Percentiles rank a stretch among this genome's conserved stretches.
These are phyloP conservation scores for Oophaga pumilio DNA, from an alignment of 2,113 vertebrate species.

Conservation along the genomic window DNA sequence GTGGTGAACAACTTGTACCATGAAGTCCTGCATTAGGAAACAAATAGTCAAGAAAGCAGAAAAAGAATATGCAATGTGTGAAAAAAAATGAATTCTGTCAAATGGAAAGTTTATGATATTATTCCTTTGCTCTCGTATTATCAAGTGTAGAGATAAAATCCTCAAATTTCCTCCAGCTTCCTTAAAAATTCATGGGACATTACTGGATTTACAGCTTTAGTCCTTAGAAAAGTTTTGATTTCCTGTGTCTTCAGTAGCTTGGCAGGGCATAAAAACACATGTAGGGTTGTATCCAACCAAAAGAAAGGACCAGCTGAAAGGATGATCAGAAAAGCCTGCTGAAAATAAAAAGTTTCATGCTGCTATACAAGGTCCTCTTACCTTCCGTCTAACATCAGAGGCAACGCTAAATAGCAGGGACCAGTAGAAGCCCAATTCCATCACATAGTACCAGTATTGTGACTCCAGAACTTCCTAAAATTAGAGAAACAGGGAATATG, in stretches of 20 bases:
- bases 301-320: not conserved
- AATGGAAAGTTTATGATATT: not conserved
- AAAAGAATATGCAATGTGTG: not conserved
- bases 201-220: constrained; percentile 5
- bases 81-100: not conserved
- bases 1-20: constrained; percentile 90
- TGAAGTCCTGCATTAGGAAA: constrained; percentile 79
- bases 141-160: not conserved
- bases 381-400: constrained; percentile 90
- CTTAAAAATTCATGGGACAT: too few relatives aligned
- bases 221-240: constrained; percentile 16
- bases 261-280: not conserved
- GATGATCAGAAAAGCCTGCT: not conserved
- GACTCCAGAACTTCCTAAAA: constrained; percentile 84
- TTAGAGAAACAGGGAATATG: not conserved
- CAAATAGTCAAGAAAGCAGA: not conserved
- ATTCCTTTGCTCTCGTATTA: not conserved
- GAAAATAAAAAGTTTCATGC: not conserved
- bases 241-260: constrained; percentile 11
- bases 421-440: constrained; percentile 91
- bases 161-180: constrained; percentile 18
- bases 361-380: constrained; percentile 62
- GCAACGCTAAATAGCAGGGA: constrained; percentile 88
- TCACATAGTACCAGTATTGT: constrained; percentile 95
- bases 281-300: not conserved